Evolutionary conservation across 2,113 vertebrate species (phyloP).

Genomic region (Morphnarchus princeps): DNA sequence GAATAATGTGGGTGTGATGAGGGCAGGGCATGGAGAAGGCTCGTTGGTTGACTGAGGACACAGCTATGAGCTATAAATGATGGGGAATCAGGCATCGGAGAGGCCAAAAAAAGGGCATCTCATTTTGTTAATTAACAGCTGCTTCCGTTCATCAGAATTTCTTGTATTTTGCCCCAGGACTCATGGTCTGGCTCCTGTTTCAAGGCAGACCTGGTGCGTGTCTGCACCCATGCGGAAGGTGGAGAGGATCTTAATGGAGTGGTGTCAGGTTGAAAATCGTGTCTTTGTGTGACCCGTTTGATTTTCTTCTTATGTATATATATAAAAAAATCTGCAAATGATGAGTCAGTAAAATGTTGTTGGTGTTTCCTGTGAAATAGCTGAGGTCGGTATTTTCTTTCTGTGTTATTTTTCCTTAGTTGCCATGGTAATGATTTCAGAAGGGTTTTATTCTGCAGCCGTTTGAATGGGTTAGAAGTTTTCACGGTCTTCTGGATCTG

Average conservation of each 20-base stretch:
- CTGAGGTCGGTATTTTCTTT: constrained; percentile 55
- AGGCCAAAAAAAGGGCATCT: background rate
- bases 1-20: background rate
- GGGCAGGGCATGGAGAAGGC: background rate
- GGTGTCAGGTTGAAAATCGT: background rate
- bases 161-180: background rate
- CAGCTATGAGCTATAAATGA: background rate
- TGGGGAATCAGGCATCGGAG: background rate
- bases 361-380: constrained; percentile 65
- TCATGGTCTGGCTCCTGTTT: background rate
- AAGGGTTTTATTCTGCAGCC: constrained; percentile 23
- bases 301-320: background rate
- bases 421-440: constrained; percentile 65
- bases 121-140: background rate
- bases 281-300: background rate
- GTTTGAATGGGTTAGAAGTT: constrained; percentile 40
- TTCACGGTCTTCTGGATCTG: background rate
- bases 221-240: background rate
- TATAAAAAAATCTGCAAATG: constrained; percentile 44
- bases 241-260: background rate
- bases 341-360: constrained; percentile 65
- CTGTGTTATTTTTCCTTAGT: constrained; percentile 56
- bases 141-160: background rate
- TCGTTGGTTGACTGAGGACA: background rate
- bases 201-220: accelerated